Evolutionary conservation across 2,113 vertebrate genomes (phyloP).

Genomic region (Callorhinus ursinus): DNA sequence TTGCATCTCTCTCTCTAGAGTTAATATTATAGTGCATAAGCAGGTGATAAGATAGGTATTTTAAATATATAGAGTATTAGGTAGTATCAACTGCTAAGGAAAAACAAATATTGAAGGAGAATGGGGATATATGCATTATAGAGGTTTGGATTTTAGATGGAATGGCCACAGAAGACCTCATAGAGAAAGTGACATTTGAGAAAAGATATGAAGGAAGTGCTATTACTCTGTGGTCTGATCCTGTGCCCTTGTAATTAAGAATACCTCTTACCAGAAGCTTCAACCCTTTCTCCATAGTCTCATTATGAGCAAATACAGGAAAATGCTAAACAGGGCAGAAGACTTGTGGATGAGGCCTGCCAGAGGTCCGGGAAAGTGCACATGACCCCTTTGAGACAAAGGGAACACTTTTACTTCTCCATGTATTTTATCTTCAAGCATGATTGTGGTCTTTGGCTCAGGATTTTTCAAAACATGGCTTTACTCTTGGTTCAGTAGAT

Average conservation of each 20-base stretch:
- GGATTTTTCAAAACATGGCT: background rate
- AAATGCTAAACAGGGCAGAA: background rate
- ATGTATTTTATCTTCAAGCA: background rate
- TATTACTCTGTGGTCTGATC: background rate
- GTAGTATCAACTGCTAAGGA: background rate
- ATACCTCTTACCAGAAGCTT: background rate
- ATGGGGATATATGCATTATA: background rate
- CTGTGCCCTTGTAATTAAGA: background rate
- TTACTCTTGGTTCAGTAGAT: background rate
- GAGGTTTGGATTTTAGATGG: background rate
- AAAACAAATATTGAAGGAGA: background rate
- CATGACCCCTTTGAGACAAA: background rate
- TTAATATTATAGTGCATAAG: background rate
- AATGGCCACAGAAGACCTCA: background rate
- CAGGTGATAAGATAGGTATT: background rate
- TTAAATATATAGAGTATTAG: constrained; percentile 17
- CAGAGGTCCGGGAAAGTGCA: background rate
- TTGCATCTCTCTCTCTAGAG: background rate
- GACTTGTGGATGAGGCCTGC: background rate
- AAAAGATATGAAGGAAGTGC: background rate
- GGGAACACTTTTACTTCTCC: background rate
- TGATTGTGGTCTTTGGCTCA: background rate
- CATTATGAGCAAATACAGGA: background rate
- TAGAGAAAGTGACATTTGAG: background rate
- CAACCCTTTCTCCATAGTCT: background rate